phyloP scores from a whole-genome alignment of 2,113 vertebrate genomes.

The Callocephalon fimbriatum region DNA sequence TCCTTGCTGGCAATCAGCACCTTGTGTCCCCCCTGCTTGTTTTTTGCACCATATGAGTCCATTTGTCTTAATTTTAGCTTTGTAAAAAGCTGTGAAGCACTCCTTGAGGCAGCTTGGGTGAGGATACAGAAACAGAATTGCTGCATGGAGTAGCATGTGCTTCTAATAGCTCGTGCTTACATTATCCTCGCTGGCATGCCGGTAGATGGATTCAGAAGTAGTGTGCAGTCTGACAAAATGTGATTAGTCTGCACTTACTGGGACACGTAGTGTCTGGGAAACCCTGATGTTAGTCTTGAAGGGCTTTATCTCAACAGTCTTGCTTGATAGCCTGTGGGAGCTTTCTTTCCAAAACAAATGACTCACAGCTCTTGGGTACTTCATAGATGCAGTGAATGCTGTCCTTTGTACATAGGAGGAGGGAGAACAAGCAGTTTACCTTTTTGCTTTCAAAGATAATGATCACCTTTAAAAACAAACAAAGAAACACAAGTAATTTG shows the following conservation, averaged over 20 bases:
- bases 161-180: neutral
- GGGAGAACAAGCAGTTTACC: neutral
- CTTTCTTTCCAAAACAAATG: conserved; percentile 58
- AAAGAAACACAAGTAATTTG: neutral
- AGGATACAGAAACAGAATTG: neutral
- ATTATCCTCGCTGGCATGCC: neutral
- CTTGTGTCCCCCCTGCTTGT: neutral
- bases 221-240: conserved; percentile 24
- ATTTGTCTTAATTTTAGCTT: neutral
- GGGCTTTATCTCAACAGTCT: conserved; percentile 44
- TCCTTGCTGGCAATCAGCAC: neutral
- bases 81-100: neutral
- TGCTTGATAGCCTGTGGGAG: conserved; percentile 11
- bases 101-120: neutral
- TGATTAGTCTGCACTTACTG: conserved; percentile 42
- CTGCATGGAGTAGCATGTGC: neutral
- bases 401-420: neutral
- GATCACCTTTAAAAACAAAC: neutral
- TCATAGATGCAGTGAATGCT: neutral
- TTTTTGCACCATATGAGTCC: neutral
- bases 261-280: conserved; percentile 37
- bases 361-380: neutral
- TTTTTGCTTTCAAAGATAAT: conserved; percentile 16
- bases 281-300: conserved; percentile 47
- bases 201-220: neutral